A percentile compares a stretch with the other conserved stretches of the same genome.
These are phyloP conservation scores for Calliopsis andreniformis DNA, from an alignment of 1,140 invertebrate species.

Conservation along the genomic window DNA sequence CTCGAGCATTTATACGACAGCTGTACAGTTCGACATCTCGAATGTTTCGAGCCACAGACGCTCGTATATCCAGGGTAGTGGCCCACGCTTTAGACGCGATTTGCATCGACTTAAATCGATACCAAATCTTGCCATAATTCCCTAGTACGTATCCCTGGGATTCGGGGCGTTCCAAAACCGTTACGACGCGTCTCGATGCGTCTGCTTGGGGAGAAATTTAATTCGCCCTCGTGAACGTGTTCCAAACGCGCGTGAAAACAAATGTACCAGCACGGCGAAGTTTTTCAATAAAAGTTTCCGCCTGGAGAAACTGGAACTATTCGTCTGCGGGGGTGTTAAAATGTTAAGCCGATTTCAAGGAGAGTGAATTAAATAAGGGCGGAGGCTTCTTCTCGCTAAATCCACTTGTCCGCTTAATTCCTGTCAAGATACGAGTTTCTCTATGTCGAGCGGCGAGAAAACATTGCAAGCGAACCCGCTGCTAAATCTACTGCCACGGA, in stretches of 20 bases:
- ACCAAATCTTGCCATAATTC: background rate
- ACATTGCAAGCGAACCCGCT: no score
- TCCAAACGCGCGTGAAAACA: background rate
- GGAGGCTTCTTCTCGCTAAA: background rate
- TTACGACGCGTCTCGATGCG: no score
- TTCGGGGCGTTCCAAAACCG: background rate
- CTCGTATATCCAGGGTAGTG: background rate
- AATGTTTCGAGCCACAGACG: background rate
- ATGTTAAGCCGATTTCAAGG: background rate
- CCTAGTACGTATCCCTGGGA: background rate
- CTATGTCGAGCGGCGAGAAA: no score
- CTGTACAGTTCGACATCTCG: background rate
- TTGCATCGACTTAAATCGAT: background rate
- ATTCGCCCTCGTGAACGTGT: background rate
- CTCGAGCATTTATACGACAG: background rate
- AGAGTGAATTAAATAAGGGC: background rate
- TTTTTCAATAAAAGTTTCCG: constrained; percentile 18
- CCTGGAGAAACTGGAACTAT: background rate
- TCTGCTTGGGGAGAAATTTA: background rate
- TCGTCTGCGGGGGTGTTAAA: background rate
- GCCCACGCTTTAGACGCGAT: no score
- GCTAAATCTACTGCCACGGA: no score
- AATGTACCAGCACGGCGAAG: background rate
- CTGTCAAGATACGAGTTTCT: no score
- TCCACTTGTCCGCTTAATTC: background rate